Base-by-base conservation (phyloP, 2,888 invertebrate species). In the Cephus runcator region DNA sequence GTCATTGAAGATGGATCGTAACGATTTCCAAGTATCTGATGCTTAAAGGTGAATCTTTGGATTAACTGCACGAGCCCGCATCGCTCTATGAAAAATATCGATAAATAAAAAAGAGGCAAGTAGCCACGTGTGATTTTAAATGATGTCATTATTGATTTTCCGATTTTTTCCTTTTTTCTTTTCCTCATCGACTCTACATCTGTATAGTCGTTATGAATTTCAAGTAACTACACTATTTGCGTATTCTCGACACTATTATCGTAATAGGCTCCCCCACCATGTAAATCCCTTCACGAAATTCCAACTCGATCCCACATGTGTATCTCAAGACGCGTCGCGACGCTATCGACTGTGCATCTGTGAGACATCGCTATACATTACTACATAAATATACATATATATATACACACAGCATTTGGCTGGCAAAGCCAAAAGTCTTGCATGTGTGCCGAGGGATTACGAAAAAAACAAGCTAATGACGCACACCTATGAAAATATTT, bases 401-500 rank as follows among this genome's bases (percentile, higher is more conserved):
- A 15, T 12, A 12, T 12, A 36, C 36, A 69, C 15, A 33, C 33
- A 30, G 33, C 69, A 33, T 30, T 69, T 33, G 69, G 12, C 69
- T 30, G 12, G 69, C 40, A 40, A 40, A 40, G 15, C 40, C 12
- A 40, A 40, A 40, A 40, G 40, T 56, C 71, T 71, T 71, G 71
- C 71, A 71, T 30, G 71, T 71, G 71, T 71, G 31, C 2, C 15
- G 31, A 71, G 31, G 12, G 71, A 71, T 71, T 71, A 71, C 3
- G 31, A 33, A 31, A 71, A 71, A 71, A 71, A 71, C 71, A 33
- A 71, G 33, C 11, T 30, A 33, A 33, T 69, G 69, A 69, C 69
- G 69, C 71, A 31, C 71, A 71, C 71, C 71, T 71, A 71, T 71
- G 71, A 71, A 71, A 71, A 71, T 71, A 71, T 71, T 71, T 71